phyloP scores from a whole-genome alignment of 2,113 vertebrate species.

The Thymallus thymallus region DNA sequence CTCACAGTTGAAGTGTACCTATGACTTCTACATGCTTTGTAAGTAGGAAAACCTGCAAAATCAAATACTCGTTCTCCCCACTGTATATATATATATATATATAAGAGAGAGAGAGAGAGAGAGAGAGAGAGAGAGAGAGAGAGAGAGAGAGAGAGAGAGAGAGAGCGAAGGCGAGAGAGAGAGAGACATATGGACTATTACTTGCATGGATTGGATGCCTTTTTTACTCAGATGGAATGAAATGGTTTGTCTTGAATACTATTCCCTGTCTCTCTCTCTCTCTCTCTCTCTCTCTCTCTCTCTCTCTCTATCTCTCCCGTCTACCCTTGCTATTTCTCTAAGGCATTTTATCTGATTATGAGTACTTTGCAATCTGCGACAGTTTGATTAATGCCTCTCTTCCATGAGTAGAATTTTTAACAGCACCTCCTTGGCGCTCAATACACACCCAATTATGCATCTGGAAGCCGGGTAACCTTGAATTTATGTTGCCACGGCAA shows the following conservation, averaged over 20 bases:
- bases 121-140: no score
- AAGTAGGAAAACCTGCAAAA: no score
- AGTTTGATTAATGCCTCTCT: constrained; percentile 85
- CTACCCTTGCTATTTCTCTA: constrained; percentile 60
- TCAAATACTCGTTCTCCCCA: no score
- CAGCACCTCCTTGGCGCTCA: constrained; percentile 83
- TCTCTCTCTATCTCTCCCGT: not conserved
- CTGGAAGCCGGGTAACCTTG: constrained; percentile 89
- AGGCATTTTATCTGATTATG: constrained; percentile 83
- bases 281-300: not conserved
- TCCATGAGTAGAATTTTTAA: constrained; percentile 88
- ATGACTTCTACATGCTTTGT: no score
- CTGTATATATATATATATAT: no score
- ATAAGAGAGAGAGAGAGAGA: no score
- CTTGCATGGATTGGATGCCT: constrained; percentile 9
- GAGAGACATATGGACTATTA: not conserved
- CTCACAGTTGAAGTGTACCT: no score
- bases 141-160: not conserved
- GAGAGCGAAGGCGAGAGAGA: not conserved
- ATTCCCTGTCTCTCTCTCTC: constrained; percentile 57
- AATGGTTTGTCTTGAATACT: constrained; percentile 63
- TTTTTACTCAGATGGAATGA: constrained; percentile 17
- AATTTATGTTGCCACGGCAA: constrained; percentile 94
- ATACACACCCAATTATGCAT: constrained; percentile 86
- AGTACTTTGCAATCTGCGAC: constrained; percentile 81